Evolutionary conservation across 2,113 vertebrate species (phyloP).

Genomic region (Cariama cristata): DNA sequence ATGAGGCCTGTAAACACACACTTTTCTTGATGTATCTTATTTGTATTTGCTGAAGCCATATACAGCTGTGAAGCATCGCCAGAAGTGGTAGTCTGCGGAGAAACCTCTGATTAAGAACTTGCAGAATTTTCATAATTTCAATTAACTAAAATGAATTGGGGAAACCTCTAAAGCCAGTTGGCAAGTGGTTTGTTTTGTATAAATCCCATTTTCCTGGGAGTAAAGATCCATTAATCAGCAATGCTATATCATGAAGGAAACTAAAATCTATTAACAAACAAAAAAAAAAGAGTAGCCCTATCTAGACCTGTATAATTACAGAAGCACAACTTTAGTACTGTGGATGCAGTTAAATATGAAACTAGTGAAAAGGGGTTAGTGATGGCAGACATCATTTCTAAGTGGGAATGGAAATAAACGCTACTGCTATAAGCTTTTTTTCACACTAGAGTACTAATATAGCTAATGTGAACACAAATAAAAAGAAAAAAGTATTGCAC

Average conservation of each 20-base stretch:
- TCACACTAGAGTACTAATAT: background rate
- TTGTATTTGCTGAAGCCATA: background rate
- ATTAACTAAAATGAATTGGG: background rate
- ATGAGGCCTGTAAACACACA: background rate
- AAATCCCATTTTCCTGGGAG: background rate
- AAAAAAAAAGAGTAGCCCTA: background rate
- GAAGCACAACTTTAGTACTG: background rate
- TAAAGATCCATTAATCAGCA: background rate
- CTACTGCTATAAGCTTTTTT: background rate
- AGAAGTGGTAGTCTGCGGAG: background rate
- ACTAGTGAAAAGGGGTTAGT: background rate
- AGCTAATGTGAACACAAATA: background rate
- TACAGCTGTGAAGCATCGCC: background rate
- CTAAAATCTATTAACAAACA: background rate
- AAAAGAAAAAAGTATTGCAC: background rate
- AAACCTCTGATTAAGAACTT: background rate
- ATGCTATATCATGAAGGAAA: background rate
- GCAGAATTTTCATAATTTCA: background rate
- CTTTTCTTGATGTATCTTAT: background rate
- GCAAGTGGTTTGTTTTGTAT: background rate
- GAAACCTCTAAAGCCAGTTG: background rate
- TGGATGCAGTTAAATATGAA: background rate
- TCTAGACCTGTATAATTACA: background rate
- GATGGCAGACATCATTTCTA: background rate
- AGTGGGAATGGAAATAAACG: background rate